Conservation (phyloP, 92 coral and sea anemone genomes). For the Pocillopora grandis region DNA sequence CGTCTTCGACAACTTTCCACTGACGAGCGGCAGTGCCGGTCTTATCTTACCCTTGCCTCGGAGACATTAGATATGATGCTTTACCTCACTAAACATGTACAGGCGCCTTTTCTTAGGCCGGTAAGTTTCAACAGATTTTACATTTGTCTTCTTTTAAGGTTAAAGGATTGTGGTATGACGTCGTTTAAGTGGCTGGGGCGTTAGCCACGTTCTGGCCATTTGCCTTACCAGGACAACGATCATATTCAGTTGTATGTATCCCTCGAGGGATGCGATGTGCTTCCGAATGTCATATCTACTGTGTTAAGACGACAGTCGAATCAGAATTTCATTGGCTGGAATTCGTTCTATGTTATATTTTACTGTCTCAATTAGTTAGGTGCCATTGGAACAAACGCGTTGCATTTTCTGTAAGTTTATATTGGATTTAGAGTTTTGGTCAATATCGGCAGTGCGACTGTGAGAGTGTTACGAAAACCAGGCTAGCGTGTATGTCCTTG, state of each 20-base stretch:
- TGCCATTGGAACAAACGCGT: too few species aligned
- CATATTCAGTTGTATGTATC: not conserved
- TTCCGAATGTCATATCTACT: too few species aligned
- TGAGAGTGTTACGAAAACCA: too few species aligned
- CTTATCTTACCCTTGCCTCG: slow-evolving; percentile 93
- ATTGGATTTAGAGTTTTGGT: too few species aligned
- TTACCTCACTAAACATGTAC: slow-evolving; percentile 81
- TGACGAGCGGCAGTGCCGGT: slow-evolving; percentile 94
- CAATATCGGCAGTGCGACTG: too few species aligned
- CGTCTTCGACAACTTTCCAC: slow-evolving; percentile 92
- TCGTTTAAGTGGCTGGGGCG: not conserved
- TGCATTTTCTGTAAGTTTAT: too few species aligned
- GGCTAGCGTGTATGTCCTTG: too few species aligned
- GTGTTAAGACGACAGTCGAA: too few species aligned
- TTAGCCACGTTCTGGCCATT: not conserved
- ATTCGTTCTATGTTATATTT: too few species aligned
- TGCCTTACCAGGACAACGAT: not conserved
- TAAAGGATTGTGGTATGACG: not conserved
- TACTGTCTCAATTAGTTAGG: too few species aligned
- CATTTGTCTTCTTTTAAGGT: not conserved
- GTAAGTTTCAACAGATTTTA: slow-evolving; percentile 51
- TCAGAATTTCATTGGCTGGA: too few species aligned
- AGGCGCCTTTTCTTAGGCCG: slow-evolving; percentile 89
- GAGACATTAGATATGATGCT: slow-evolving; percentile 98
- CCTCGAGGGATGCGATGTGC: too few species aligned